Base-by-base conservation (phyloP, 1,140 invertebrate species). In the Macrotrachela quadricornifera region DNA sequence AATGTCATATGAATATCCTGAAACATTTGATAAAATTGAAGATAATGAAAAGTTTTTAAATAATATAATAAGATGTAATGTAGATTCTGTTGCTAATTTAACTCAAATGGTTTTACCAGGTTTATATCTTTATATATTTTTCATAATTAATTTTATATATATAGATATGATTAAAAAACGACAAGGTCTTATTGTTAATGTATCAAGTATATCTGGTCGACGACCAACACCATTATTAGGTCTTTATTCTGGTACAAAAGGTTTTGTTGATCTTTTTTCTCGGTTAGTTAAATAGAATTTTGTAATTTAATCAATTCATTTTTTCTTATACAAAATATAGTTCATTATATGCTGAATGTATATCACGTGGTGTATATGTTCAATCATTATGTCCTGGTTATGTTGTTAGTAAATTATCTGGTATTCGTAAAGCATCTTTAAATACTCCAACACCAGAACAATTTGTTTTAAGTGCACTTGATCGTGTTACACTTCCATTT, bases 341-440 rank as follows among this genome's bases (percentile, higher is more conserved):
- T 18, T 46, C 54, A 10, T 44, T 50, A 11, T 17, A 38, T 12
- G 12, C 13, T 36, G 41, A 45, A 30, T 56, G 18, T n/a, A 50
- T 48, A 14, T 49, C 37, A 36, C 41, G 42, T 49, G 38, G n/a
- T 55, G 18, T 50, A 36, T 15, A 47, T 15, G 36, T 39, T 21
- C 37, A 56, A 36, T 49, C 39, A 11, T 30, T 45, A 10, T 43
- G 36, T 45, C 87, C 87, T 0, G 85, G 82, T 17, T 85, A 82
- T 59, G 86, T 95, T 0, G 82, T 83, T 6, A 86, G 86, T 0
- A 91, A 90, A 60, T 85, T 94, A 85, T 82, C 82, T 16, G 82
- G 82, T 61, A 82, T 91, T 51, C 77, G 77, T 39, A 78, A 76
- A 57, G 70, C 81, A n/a, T 79, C 78, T 2, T 75, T 82, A 65